Conservation (phyloP, 2,113 vertebrate genomes). For the Mustela nigripes region DNA sequence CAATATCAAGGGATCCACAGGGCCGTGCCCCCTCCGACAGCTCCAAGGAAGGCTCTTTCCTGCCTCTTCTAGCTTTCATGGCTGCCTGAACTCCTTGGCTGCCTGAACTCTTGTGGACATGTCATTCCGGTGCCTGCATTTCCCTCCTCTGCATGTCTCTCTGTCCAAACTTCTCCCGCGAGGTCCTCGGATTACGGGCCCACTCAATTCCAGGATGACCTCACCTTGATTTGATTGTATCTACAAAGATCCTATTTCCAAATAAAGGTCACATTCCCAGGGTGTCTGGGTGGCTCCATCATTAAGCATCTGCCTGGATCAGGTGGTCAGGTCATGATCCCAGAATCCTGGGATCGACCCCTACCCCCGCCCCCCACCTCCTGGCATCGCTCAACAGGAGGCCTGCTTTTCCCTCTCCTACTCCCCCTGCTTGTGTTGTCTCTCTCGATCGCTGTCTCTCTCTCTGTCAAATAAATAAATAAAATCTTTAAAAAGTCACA, state of each 20-base stretch:
- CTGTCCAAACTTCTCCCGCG: neutral
- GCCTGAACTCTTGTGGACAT: neutral
- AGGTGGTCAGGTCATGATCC: too few relatives aligned
- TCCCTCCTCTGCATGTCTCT: neutral
- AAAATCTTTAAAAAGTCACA: neutral
- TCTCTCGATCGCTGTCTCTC: too few relatives aligned
- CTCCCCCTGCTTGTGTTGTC: too few relatives aligned
- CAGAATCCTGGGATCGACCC: too few relatives aligned
- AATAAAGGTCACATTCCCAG: neutral
- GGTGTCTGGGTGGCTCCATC: too few relatives aligned
- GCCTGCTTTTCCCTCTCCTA: too few relatives aligned
- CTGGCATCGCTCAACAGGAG: too few relatives aligned
- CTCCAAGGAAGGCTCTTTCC: neutral
- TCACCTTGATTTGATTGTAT: neutral
- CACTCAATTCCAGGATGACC: neutral
- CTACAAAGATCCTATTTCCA: neutral
- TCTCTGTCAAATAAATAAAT: too few relatives aligned
- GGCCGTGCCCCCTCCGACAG: neutral
- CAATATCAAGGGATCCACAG: neutral
- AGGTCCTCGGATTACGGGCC: neutral
- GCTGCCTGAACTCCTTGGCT: neutral
- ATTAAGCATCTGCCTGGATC: too few relatives aligned
- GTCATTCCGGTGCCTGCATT: neutral
- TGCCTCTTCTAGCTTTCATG: neutral
- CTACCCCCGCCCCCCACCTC: too few relatives aligned